Percentiles rank a stretch among this genome's conserved stretches.
These are phyloP conservation scores for Sitobion miscanthi DNA, from an alignment of 1,140 invertebrate species.

Conservation along the genomic window DNA sequence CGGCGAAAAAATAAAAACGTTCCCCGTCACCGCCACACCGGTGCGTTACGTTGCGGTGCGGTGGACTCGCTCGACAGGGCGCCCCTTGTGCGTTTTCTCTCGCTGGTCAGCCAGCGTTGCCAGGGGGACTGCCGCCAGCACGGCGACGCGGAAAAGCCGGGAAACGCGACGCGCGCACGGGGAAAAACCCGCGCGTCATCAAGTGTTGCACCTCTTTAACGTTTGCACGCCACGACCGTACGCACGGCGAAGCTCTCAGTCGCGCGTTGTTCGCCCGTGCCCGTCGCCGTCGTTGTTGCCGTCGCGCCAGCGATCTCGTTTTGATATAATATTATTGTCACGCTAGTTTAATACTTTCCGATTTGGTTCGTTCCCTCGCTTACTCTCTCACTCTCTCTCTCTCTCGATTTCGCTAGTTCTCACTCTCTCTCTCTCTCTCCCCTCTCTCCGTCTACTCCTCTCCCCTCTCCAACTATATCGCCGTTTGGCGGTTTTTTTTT, in stretches of 20 bases:
- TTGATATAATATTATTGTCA: background rate
- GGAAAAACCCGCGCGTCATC: constrained; percentile 34
- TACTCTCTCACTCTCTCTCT: too few species aligned
- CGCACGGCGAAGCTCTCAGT: background rate
- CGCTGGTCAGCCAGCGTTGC: background rate
- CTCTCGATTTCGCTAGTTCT: too few species aligned
- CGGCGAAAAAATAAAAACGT: background rate
- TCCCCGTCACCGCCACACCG: background rate
- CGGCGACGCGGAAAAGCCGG: constrained; percentile 46
- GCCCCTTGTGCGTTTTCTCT: background rate
- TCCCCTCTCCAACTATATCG: too few species aligned
- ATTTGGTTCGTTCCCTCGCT: background rate
- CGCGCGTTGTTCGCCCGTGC: constrained; percentile 33
- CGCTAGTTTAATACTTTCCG: background rate
- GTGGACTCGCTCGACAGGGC: background rate
- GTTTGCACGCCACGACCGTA: constrained; percentile 16
- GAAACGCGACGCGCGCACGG: constrained; percentile 47
- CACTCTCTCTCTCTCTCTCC: too few species aligned
- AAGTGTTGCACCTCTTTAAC: constrained; percentile 51
- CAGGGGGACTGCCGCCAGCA: background rate
- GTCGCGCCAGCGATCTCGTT: background rate
- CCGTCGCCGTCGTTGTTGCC: background rate
- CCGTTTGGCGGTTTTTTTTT: background rate
- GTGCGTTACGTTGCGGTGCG: too few species aligned
- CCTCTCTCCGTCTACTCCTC: too few species aligned